phyloP scores from a whole-genome alignment of 2,113 vertebrate genomes.

The Podarcis cretensis region DNA sequence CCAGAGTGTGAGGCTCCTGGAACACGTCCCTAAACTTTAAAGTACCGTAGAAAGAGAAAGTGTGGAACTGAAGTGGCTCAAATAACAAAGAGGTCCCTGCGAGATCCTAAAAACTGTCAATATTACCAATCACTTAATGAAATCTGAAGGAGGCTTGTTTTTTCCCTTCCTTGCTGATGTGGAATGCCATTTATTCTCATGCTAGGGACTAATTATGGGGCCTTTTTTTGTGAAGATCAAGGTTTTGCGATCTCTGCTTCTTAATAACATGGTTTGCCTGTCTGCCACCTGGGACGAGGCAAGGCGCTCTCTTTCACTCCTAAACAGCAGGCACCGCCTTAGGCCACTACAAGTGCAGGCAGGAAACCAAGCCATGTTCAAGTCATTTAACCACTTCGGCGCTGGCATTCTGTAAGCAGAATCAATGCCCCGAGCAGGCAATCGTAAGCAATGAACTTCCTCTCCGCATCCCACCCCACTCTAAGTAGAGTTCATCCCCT shows the following conservation, averaged over 20 bases:
- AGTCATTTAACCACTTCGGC: slow-evolving; percentile 74
- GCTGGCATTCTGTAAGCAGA: slow-evolving; percentile 18
- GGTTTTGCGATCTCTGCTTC: slow-evolving; percentile 80
- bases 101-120: slow-evolving; percentile 61
- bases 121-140: slow-evolving; percentile 68
- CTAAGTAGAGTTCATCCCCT: neutral
- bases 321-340: slow-evolving; percentile 79
- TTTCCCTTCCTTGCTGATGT: slow-evolving; percentile 59
- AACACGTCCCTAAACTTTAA: slow-evolving; percentile 37
- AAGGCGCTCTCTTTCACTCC: slow-evolving; percentile 70
- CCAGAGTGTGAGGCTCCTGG: neutral
- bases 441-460: neutral
- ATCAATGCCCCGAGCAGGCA: neutral
- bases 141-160: slow-evolving; percentile 67
- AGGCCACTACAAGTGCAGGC: slow-evolving; percentile 82
- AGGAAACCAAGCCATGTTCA: slow-evolving; percentile 72
- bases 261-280: slow-evolving; percentile 87
- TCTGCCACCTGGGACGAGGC: slow-evolving; percentile 85
- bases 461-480: no score
- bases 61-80: slow-evolving; percentile 42
- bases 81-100: slow-evolving; percentile 62
- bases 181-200: slow-evolving; percentile 82
- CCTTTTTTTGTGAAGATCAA: slow-evolving; percentile 79
- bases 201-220: slow-evolving; percentile 83
- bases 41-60: slow-evolving; percentile 47